A percentile compares a stretch with the other conserved stretches of the same genome.
Evolutionary conservation across 2,797 vertebrate genomes (phyloP).

Genomic region (Neosalanx taihuensis): DNA sequence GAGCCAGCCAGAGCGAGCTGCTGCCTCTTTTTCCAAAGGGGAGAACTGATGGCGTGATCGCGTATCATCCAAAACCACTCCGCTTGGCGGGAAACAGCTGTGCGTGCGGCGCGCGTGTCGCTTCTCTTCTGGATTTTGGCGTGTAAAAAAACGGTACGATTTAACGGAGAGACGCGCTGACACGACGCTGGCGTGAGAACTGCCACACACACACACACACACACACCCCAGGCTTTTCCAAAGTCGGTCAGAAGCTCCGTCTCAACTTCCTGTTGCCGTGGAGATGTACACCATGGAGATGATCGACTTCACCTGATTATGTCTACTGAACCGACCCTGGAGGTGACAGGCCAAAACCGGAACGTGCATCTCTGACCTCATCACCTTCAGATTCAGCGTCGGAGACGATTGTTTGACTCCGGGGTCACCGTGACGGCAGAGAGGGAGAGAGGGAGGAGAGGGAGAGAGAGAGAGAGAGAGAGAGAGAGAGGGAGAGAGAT

Average conservation of each 20-base stretch:
- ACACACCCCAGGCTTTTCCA: neutral
- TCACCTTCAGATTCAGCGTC: neutral
- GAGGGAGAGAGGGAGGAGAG: too few relatives aligned
- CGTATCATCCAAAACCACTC: slow-evolving; percentile 57
- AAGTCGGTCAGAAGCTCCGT: slow-evolving; percentile 30
- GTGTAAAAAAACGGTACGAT: slow-evolving; percentile 14
- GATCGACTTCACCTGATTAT: slow-evolving; percentile 39
- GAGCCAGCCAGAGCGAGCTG: slow-evolving; percentile 54
- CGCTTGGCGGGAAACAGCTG: slow-evolving; percentile 48
- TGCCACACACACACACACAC: neutral
- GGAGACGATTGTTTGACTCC: neutral
- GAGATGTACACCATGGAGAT: slow-evolving; percentile 41
- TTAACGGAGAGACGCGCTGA: neutral
- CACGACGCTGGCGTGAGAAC: neutral
- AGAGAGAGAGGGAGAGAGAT: too few relatives aligned
- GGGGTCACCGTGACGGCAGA: slow-evolving; percentile 2
- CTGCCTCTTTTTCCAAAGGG: slow-evolving; percentile 62
- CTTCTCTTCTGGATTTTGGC: neutral
- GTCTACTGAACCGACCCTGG: slow-evolving; percentile 19
- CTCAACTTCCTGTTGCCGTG: slow-evolving; percentile 45
- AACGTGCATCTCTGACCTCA: slow-evolving; percentile 19
- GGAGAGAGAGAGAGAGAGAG: too few relatives aligned
- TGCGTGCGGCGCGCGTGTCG: neutral
- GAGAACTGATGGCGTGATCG: slow-evolving; percentile 56
- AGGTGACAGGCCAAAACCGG: slow-evolving; percentile 10